Percentiles rank a stretch among this genome's conserved stretches.
phyloP scores from a whole-genome alignment of 2,797 vertebrate genomes.

The Enteromius viviparus region DNA sequence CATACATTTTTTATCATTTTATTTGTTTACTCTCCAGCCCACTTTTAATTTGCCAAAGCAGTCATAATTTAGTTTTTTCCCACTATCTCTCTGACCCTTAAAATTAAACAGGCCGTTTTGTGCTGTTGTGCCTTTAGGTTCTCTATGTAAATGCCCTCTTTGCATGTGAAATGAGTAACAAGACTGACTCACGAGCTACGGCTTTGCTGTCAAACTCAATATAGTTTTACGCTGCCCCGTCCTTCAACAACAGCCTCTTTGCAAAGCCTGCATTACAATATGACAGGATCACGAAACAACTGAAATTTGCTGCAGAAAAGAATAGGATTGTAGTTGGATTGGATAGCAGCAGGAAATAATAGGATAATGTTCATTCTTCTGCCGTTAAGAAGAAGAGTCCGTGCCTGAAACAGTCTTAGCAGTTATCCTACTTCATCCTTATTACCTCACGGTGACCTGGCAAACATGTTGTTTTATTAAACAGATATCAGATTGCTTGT shows the following conservation, averaged over 20 bases:
- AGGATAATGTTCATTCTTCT: neutral
- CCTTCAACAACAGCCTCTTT: constrained; percentile 18
- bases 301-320: constrained; percentile 1
- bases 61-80: neutral
- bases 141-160: constrained; percentile 13
- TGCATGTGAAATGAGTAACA: constrained; percentile 29
- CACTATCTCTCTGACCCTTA: constrained; percentile 2
- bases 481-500: neutral
- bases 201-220: constrained; percentile 3
- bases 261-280: constrained; percentile 3
- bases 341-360: neutral
- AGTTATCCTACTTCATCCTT: neutral
- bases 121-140: constrained; percentile 18
- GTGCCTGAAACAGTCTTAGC: neutral
- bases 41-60: constrained; percentile 12
- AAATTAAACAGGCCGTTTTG: constrained; percentile 17
- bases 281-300: constrained; percentile 12
- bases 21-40: constrained; percentile 3
- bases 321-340: neutral
- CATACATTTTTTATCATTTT: neutral
- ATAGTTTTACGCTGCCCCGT: neutral
- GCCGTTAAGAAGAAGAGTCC: neutral
- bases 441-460: neutral
- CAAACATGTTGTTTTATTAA: neutral
- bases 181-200: constrained; percentile 21